Percentiles rank a stretch among this genome's conserved stretches.
These are phyloP conservation scores for Stratiomys singularior DNA, from an alignment of 2,888 invertebrate genomes.

Conservation along the genomic window DNA sequence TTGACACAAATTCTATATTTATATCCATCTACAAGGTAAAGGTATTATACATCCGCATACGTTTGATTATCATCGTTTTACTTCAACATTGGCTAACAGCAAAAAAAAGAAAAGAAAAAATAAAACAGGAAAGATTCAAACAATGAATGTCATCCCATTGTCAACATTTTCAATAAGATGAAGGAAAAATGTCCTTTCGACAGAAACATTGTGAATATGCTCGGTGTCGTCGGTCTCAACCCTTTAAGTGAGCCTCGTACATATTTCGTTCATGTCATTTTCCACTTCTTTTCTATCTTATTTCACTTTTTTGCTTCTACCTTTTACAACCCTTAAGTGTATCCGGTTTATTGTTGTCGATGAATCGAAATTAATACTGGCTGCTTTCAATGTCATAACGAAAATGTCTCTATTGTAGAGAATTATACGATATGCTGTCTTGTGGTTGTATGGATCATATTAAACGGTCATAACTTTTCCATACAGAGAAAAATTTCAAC, in stretches of 20 bases:
- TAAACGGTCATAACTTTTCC: slow-evolving; percentile 37
- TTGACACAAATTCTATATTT: no score
- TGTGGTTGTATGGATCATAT: slow-evolving; percentile 35
- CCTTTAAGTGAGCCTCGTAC: background rate
- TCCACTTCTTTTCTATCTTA: background rate
- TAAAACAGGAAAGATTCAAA: slow-evolving; percentile 24
- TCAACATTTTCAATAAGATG: slow-evolving; percentile 32
- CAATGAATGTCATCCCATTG: slow-evolving; percentile 45
- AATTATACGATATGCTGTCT: slow-evolving; percentile 8
- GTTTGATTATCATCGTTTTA: background rate
- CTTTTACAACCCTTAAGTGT: slow-evolving; percentile 40
- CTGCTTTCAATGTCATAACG: slow-evolving; percentile 18
- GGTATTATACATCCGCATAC: no score
- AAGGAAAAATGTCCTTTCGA: slow-evolving; percentile 22
- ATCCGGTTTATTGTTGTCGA: slow-evolving; percentile 45
- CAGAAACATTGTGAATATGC: slow-evolving; percentile 16
- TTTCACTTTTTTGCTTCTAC: slow-evolving; percentile 17
- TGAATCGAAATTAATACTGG: slow-evolving; percentile 44
- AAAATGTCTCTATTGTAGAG: slow-evolving; percentile 32
- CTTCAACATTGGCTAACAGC: background rate
- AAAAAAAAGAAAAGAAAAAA: no score
- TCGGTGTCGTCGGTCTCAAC: background rate
- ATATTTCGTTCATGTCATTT: background rate
- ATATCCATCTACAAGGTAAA: no score
- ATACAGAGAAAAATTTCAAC: background rate